Evolutionary conservation across 2,888 invertebrate species (phyloP).

Genomic region (Lissonota sp.): DNA sequence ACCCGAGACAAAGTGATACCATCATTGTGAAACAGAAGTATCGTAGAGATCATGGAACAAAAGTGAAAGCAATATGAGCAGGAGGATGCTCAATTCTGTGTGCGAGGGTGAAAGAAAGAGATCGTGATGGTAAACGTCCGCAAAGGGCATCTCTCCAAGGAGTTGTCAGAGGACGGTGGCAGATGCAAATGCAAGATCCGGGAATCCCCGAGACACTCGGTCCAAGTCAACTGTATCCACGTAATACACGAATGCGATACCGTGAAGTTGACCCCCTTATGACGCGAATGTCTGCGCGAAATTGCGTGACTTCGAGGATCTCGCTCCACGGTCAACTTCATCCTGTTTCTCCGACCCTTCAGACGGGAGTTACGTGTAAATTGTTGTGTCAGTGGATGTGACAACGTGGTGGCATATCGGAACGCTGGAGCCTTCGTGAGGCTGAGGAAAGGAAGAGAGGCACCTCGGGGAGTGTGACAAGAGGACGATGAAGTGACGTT

Average conservation of each 20-base stretch:
- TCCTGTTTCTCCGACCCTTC: background rate
- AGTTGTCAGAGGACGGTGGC: conserved; percentile 4
- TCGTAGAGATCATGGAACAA: conserved; percentile 46
- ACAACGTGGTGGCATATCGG: conserved; percentile 11
- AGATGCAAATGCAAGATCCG: conserved; percentile 60
- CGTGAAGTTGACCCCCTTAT: conserved; percentile 14
- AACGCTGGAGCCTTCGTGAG: conserved; percentile 42
- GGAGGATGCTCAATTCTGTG: too few species aligned
- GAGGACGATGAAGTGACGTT: conserved; percentile 27
- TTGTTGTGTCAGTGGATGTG: conserved; percentile 17
- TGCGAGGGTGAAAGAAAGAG: too few species aligned
- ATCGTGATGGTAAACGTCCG: conserved; percentile 14
- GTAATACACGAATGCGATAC: conserved; percentile 5
- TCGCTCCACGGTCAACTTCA: background rate
- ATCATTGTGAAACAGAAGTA: conserved; percentile 18
- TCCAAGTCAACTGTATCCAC: conserved; percentile 17
- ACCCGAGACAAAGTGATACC: conserved; percentile 46
- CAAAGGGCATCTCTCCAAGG: conserved; percentile 51
- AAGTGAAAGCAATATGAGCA: conserved; percentile 4
- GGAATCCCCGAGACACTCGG: conserved; percentile 49
- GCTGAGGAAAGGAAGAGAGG: conserved; percentile 8
- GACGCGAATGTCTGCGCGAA: background rate
- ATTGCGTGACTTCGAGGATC: background rate
- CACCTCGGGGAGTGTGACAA: conserved; percentile 45
- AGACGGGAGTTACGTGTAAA: conserved; percentile 24